Evolutionary conservation across 2,113 vertebrate genomes (phyloP), one percentile per base, ranked within the genome.

Genomic region (Petrocephalus zakoni): DNA sequence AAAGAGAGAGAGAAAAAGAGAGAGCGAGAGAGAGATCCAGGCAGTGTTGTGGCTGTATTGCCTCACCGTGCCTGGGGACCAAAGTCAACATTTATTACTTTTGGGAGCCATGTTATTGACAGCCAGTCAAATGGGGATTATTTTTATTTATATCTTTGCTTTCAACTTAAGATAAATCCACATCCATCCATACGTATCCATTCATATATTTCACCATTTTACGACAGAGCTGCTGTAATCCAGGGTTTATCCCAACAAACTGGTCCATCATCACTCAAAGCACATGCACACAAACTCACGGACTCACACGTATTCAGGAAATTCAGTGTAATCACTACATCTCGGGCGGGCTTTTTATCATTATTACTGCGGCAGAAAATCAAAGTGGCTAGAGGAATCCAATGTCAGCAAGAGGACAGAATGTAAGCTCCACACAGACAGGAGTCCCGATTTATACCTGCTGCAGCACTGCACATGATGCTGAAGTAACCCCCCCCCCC

Each of bases 71-170:
- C 81, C 81, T 22, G 37, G 81, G 81, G 46, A 83, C 37, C 81
- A 49, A 49, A 83, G 81, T 83, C 81, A 49, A 83, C 81, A 83
- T 83, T 83, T 46, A 81, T 46, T 47, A 83, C 81, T 47, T 68
- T 68, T 29, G 61, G 61, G 81, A n/a, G 46, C 21, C 37, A 4
- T 42, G 72, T 42, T 78, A 42, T 78, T 78, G 72, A 78, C 72
- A 17, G 72, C 37, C 72, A 78, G 72, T 78, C 72, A 42, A 78
- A 37, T 78, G 34, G 29, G 61, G 6, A 34, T 0, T 78, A 37
- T 78, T 78, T 78, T 37, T 42, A 34, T 42, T 78, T 42, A 78
- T 78, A n/a, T 78, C 34, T 78, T 78, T 78, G 34, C 72, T 78
- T 75, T 42, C 34, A 42, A 34, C 29, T 34, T 78, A 15, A 42